Evolutionary conservation across 2,888 invertebrate genomes (phyloP), one percentile per base, ranked within the genome.

Genomic region (Hesperia comma): DNA sequence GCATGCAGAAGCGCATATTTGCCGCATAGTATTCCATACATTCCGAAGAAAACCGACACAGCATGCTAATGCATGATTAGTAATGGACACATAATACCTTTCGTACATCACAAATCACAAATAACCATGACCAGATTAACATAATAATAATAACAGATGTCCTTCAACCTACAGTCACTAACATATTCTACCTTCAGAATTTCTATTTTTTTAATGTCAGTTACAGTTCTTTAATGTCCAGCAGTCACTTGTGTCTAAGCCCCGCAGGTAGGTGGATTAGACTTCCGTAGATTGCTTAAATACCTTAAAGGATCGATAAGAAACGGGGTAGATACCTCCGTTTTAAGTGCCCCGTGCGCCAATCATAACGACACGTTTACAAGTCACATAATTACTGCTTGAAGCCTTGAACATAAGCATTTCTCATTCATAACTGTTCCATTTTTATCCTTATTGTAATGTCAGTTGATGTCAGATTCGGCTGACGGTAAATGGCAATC

Each of bases 351-450:
- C 17, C 3, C 8, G 19, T 19, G 19, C 2, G 12, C 49, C 49
- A 49, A 49, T 10, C 12, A 19, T 49, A 49, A 19, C 19, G 19
- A 19, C 49, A 49, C 49, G 49, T 49, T 19, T 49, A 64, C 49
- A 41, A 51, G 37, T 58, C 51, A 40, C 40, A 64, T 64, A 64
- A 58, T 64, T 57, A 58, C 57, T 57, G 40, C 57, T 49, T 19
- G 19, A 41, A 51, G 40, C 49, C 49, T 60, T 41, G 40, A 43
- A 54, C 61, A 61, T n/a, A 10, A 19, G 41, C 19, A 14, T 21
- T 49, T 49, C 49, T 49, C 49, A 19, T 19, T 54, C 12, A 4
- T 12, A 3, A 33, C 14, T 12, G 51, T 6, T 19, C 33, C n/a
- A 66, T 54, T 54, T 37, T 19, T 33, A 46, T 15, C 33, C 54